phyloP scores from a whole-genome alignment of 1,140 invertebrate species.

The Frieseomelitta varia region DNA sequence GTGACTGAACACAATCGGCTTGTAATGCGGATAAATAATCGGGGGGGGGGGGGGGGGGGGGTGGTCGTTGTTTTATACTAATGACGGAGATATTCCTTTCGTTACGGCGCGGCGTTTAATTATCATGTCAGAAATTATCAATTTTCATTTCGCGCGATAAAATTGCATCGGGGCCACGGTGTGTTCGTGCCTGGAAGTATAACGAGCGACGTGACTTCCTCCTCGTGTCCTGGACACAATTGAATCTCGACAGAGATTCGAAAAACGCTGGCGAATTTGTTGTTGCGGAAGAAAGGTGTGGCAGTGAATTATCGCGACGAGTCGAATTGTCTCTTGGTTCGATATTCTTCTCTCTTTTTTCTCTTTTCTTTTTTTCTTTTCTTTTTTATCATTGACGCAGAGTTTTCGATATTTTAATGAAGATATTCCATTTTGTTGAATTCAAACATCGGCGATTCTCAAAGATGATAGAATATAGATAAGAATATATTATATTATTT shows the following conservation, averaged over 20 bases:
- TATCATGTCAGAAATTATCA: slow-evolving; percentile 22
- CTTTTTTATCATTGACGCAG: no score
- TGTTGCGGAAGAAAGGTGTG: not conserved
- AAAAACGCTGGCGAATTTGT: not conserved
- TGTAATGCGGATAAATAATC: not conserved
- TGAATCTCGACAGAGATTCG: not conserved
- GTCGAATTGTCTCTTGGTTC: no score
- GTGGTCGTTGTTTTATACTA: not conserved
- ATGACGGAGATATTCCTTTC: not conserved
- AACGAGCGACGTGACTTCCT: slow-evolving; percentile 11
- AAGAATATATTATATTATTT: no score
- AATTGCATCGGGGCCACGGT: not conserved
- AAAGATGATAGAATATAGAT: no score
- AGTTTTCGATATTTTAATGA: no score
- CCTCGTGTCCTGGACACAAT: not conserved
- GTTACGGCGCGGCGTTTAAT: slow-evolving; percentile 11
- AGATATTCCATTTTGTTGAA: no score
- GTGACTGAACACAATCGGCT: not conserved
- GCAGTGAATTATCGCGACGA: not conserved
- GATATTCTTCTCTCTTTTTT: no score
- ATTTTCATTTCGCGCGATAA: not conserved
- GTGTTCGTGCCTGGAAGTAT: slow-evolving; percentile 3
- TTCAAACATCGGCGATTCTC: no score
- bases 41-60: no score
- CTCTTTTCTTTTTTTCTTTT: no score